Evolutionary conservation across 2,113 vertebrate genomes (phyloP), one percentile per base, ranked within the genome.

Genomic region (Hassar affinis): DNA sequence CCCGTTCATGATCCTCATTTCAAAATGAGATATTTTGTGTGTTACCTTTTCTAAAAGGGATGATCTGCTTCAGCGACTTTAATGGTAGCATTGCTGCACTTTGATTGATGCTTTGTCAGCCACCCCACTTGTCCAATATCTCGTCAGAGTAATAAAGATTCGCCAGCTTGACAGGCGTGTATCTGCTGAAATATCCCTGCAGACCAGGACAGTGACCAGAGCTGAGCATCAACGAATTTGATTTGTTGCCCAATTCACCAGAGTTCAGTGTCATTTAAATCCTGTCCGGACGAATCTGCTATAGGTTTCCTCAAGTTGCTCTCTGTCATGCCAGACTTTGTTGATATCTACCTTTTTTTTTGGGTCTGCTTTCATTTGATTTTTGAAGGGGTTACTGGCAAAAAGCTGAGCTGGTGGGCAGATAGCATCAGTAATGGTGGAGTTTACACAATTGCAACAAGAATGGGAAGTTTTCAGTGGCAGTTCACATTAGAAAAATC

Each of bases 221-320:
- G 83, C 20, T 62, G 62, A 76, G 74, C 68, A 79, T 80, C 45
- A 9, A 17, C 74, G 61, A 68, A 22, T 85, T 84, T 83, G 86
- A 80, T 85, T 80, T 80, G 86, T 76, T 85, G 71, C 68, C 85
- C 61, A 79, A 82, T 69, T 82, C 69, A 76, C 61, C 30, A 61
- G 47, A 82, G 76, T 78, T 87, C 57, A 85, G 59, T 85, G 76
- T 85, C 86, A 85, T 87, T 87, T 85, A 87, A 85, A 51, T 87
- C 62, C 83, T 85, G 83, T 87, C 83, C 57, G 25, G 75, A 85
- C 78, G 62, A 87, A 87, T 87, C 80, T 82, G 66, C 18, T 30
- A 82, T 87, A 76, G 45, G 68, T 85, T 85, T 80, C 52, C 82
- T 74, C 83, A 64, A 38, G 79, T 74, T 30, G 11, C 57, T 9